Evolutionary conservation across 2,797 vertebrate species (phyloP), one percentile per base, ranked within the genome.

Genomic region (Halcyon smyrnensis): DNA sequence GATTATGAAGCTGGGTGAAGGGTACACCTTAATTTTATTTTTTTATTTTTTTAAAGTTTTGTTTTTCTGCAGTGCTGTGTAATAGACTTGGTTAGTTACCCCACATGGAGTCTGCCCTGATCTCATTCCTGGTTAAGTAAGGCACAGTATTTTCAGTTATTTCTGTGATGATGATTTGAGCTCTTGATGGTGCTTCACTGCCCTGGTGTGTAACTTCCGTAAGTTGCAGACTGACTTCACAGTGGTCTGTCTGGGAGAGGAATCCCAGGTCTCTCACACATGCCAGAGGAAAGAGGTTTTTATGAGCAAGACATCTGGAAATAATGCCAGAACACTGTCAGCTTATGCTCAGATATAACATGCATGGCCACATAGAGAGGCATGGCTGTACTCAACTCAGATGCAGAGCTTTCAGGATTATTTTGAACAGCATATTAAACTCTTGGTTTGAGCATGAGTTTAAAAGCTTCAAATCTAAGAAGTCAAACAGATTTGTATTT

Each of bases 51-150:
- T 43, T 28, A 15, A 9, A 43, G 15, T 45, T 65, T n/a, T 46
- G 11, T 28, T 83, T 67, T 78, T 36, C 71, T 91, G 63, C 13
- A 24, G 80, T 57, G 63, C 88, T 90, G 60, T 1, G 0, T 23
- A n/a, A 60, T 80, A 82, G 76, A 45, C 28, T 76, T 75, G 85
- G 48, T 84, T 95, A 92, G 82, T 93, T 87, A 37, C 6, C 10
- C 25, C 34, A 41, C 59, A 3, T 2, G 63, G 87, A 92, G 88
- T 81, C 87, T 81, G 53, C 74, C 41, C 56, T 82, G 36, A 59
- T 53, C 23, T 18, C 41, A 6, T 62, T 86, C 28, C 75, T 45
- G 8, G 23, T 34, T 73, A 32, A 57, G 63, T 73, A 32, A 57
- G 63, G 34, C 67, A 79, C 10, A 73, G 36, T 7, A 13, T 16